Evolutionary conservation across 2,888 invertebrate genomes (phyloP).

Genomic region (Aelia acuminata): DNA sequence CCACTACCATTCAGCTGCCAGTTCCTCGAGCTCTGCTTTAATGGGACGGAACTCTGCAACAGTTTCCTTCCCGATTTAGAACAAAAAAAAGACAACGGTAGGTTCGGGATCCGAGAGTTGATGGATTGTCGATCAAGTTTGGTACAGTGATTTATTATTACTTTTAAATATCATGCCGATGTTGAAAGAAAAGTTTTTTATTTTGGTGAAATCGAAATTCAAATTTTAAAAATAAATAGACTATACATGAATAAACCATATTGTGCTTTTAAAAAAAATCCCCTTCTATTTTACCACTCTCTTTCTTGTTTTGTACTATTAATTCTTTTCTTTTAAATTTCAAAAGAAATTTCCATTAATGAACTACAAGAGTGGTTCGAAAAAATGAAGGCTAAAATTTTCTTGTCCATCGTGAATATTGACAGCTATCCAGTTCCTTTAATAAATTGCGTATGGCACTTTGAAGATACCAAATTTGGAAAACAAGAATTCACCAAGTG

Average conservation of each 20-base stretch:
- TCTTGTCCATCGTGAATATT: too few relatives aligned
- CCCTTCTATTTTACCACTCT: background rate
- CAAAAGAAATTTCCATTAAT: background rate
- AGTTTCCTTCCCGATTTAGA: background rate
- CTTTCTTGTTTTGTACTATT: too few relatives aligned
- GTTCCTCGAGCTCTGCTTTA: background rate
- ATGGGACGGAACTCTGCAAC: background rate
- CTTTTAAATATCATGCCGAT: background rate
- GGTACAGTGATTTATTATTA: background rate
- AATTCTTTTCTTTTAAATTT: background rate
- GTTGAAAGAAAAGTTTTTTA: background rate
- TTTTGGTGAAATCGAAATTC: background rate
- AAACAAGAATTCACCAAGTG: too few relatives aligned
- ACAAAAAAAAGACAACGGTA: background rate
- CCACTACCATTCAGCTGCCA: conserved; percentile 15
- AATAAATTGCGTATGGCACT: too few relatives aligned
- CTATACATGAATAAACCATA: background rate
- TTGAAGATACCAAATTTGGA: too few relatives aligned
- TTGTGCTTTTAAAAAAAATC: background rate
- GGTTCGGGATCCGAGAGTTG: background rate
- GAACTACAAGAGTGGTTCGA: background rate
- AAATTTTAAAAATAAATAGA: background rate
- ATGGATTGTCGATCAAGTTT: background rate
- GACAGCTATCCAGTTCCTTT: too few relatives aligned
- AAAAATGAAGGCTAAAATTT: too few relatives aligned